phyloP scores from a whole-genome alignment of 2,888 invertebrate species.

The Nomada fucata region DNA sequence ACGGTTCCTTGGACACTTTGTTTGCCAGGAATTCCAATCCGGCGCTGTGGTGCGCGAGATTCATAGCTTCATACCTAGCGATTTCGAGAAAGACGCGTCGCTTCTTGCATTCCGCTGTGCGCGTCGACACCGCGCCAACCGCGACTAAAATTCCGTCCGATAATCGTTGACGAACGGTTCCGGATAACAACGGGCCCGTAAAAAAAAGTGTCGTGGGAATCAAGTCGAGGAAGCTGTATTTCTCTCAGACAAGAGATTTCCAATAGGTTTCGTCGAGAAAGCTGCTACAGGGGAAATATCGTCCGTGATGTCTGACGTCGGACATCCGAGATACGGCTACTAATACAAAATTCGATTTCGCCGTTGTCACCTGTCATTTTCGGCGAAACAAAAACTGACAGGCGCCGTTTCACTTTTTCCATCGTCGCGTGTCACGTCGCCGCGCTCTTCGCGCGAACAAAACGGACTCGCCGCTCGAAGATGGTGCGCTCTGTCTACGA shows the following conservation, averaged over 20 bases:
- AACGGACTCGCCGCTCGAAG: background rate
- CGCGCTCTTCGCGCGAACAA: background rate
- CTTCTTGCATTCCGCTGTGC: background rate
- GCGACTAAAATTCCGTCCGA: slow-evolving; percentile 3
- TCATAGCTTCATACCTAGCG: background rate
- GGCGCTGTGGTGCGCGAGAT: background rate
- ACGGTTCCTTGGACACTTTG: slow-evolving; percentile 30
- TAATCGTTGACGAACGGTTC: background rate
- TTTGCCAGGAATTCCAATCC: slow-evolving; percentile 68
- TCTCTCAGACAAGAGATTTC: slow-evolving; percentile 37
- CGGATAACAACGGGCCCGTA: too few species aligned
- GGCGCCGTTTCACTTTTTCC: background rate
- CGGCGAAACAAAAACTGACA: slow-evolving; percentile 9
- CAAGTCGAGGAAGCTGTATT: slow-evolving; percentile 1
- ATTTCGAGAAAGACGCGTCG: slow-evolving; percentile 3
- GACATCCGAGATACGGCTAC: slow-evolving; percentile 31
- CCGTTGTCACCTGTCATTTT: slow-evolving; percentile 48
- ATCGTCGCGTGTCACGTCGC: background rate
- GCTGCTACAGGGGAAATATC: slow-evolving; percentile 31
- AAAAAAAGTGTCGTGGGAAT: background rate
- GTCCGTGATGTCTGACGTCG: slow-evolving; percentile 30
- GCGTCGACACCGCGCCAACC: background rate
- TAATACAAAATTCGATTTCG: slow-evolving; percentile 51
- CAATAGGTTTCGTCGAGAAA: slow-evolving; percentile 30
- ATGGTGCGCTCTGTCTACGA: background rate